Conservation (phyloP, 2,113 vertebrate species). For the Corvus hawaiiensis region DNA sequence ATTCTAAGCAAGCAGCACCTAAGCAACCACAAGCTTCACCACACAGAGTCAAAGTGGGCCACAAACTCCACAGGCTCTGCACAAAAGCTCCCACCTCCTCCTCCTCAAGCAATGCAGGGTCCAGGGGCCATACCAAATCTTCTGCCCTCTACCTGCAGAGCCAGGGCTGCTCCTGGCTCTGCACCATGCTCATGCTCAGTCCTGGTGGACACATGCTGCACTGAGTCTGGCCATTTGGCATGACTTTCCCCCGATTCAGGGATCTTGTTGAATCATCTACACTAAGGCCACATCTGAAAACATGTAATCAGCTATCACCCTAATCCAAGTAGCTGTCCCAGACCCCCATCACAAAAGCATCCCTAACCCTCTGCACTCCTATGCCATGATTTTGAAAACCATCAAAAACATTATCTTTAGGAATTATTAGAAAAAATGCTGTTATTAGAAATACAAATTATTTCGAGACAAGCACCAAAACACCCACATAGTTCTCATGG, state of each 20-base stretch:
- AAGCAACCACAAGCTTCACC: background rate
- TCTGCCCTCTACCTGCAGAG: background rate
- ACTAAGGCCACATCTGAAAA: background rate
- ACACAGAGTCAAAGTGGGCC: background rate
- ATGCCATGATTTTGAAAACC: background rate
- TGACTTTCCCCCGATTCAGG: accelerated
- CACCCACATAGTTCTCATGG: background rate
- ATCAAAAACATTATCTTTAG: background rate
- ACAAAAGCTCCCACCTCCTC: background rate
- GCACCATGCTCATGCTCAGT: background rate
- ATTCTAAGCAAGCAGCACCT: background rate
- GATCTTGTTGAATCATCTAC: background rate
- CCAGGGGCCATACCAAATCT: background rate
- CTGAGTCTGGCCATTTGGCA: background rate
- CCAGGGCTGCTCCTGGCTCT: background rate
- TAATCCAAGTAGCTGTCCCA: background rate
- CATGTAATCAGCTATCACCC: background rate
- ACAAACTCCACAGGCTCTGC: background rate
- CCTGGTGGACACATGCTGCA: accelerated
- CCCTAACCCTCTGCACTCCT: background rate
- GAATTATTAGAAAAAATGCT: background rate
- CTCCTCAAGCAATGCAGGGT: background rate
- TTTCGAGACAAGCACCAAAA: background rate
- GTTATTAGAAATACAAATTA: background rate
- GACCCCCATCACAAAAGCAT: background rate